Evolutionary conservation across 1,140 invertebrate species (phyloP).

Genomic region (Drusus annulatus): DNA sequence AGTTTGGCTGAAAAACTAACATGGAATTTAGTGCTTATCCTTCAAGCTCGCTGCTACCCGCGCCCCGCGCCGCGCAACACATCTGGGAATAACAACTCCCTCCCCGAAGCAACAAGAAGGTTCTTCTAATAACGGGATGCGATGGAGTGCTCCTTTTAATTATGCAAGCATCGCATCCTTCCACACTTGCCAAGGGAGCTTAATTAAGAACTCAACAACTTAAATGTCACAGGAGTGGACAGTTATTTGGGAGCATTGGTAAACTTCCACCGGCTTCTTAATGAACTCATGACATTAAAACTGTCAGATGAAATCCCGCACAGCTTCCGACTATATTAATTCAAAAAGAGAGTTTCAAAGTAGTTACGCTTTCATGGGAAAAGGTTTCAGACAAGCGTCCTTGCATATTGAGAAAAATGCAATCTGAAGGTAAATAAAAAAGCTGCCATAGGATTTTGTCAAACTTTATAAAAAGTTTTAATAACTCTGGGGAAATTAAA

Average conservation of each 20-base stretch:
- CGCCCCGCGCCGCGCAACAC: background rate
- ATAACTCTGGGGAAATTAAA: slow-evolving; percentile 23
- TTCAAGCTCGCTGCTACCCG: slow-evolving; percentile 16
- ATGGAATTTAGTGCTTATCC: background rate
- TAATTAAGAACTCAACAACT: slow-evolving; percentile 29
- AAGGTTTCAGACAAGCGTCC: slow-evolving; percentile 17
- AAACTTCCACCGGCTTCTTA: background rate
- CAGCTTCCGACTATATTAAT: slow-evolving; percentile 21
- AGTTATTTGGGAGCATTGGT: slow-evolving; percentile 1
- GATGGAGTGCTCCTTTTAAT: slow-evolving; percentile 28
- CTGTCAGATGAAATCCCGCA: background rate
- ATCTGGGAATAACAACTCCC: slow-evolving; percentile 24
- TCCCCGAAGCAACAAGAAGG: background rate
- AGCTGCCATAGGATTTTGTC: background rate
- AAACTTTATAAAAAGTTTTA: slow-evolving; percentile 26
- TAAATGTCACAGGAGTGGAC: slow-evolving; percentile 23
- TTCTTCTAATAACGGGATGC: slow-evolving; percentile 12
- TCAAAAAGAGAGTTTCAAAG: slow-evolving; percentile 20
- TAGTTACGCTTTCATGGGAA: slow-evolving; percentile 24
- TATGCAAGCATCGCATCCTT: slow-evolving; percentile 20
- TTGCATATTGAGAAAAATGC: slow-evolving; percentile 2
- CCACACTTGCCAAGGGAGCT: background rate
- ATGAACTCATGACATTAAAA: background rate
- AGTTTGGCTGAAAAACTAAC: slow-evolving; percentile 32
- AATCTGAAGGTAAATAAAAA: background rate